Conservation (phyloP, 2,888 invertebrate genomes). For the Aporophyla nigra region DNA sequence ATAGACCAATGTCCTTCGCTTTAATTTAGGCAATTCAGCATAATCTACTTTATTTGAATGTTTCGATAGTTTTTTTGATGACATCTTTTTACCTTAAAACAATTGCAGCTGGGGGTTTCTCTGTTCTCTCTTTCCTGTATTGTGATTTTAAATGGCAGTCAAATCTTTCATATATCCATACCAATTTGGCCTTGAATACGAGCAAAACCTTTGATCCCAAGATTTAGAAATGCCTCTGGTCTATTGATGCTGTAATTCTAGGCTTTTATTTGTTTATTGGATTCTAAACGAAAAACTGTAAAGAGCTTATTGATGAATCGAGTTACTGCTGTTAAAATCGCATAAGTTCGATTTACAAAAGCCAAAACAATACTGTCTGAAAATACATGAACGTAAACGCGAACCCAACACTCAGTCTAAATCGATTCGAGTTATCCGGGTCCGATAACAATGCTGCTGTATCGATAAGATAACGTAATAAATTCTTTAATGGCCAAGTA, state of each 20-base stretch:
- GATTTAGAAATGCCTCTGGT: slow-evolving; percentile 31
- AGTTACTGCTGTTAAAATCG: slow-evolving; percentile 1
- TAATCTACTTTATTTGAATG: slow-evolving; percentile 53
- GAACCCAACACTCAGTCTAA: slow-evolving; percentile 14
- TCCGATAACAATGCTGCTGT: slow-evolving; percentile 41
- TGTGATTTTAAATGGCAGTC: neutral
- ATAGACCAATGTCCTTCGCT: slow-evolving; percentile 70
- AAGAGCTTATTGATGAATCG: slow-evolving; percentile 11
- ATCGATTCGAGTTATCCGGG: slow-evolving; percentile 37
- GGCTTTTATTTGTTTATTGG: slow-evolving; percentile 43
- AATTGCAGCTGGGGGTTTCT: neutral
- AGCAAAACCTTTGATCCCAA: slow-evolving; percentile 43
- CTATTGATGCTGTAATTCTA: slow-evolving; percentile 31
- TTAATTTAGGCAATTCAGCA: slow-evolving; percentile 76
- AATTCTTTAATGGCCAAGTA: slow-evolving; percentile 54
- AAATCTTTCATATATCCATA: slow-evolving; percentile 2
- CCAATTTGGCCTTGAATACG: slow-evolving; percentile 13
- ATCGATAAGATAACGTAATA: slow-evolving; percentile 60
- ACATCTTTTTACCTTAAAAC: neutral
- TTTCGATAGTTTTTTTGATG: slow-evolving; percentile 29
- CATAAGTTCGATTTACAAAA: neutral
- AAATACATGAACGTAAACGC: slow-evolving; percentile 19
- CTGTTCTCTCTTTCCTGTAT: neutral
- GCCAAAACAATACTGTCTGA: neutral
- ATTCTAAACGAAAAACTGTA: slow-evolving; percentile 29